Conservation (phyloP, 2,888 invertebrate species). For the Drosophila rellima region DNA sequence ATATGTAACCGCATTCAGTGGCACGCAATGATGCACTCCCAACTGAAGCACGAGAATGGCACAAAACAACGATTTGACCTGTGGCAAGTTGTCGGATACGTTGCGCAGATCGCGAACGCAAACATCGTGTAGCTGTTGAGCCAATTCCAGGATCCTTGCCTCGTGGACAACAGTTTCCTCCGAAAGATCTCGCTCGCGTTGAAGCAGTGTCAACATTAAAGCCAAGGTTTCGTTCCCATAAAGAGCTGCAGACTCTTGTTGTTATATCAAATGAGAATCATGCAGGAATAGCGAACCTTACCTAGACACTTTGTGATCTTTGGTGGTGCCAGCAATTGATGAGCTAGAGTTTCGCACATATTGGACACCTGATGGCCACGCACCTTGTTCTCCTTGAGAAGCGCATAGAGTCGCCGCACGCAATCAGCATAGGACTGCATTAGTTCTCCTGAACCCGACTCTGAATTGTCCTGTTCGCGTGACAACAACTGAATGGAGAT, state of each 20-base stretch:
- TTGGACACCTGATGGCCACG: slow-evolving; percentile 26
- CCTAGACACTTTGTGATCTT: slow-evolving; percentile 29
- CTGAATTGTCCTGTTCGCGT: neutral
- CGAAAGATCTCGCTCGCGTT: slow-evolving; percentile 14
- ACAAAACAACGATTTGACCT: slow-evolving; percentile 50
- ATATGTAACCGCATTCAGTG: slow-evolving; percentile 41
- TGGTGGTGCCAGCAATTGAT: slow-evolving; percentile 25
- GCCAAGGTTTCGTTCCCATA: slow-evolving; percentile 65
- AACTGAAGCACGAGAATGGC: slow-evolving; percentile 42
- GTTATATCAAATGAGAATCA: neutral
- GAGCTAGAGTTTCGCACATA: slow-evolving; percentile 45
- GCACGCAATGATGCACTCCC: slow-evolving; percentile 14
- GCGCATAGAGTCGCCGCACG: slow-evolving; percentile 38
- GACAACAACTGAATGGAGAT: neutral
- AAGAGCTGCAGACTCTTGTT: slow-evolving; percentile 19
- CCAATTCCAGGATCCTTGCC: slow-evolving; percentile 18
- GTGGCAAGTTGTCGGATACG: slow-evolving; percentile 12
- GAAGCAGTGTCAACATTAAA: slow-evolving; percentile 44
- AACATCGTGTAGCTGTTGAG: slow-evolving; percentile 24
- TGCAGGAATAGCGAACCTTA: slow-evolving; percentile 1
- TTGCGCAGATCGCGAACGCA: slow-evolving; percentile 43
- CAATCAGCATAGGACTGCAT: slow-evolving; percentile 35
- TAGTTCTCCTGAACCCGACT: neutral
- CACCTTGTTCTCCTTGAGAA: slow-evolving; percentile 46
- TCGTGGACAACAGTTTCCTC: slow-evolving; percentile 8